Conservation (phyloP, 2,113 vertebrate species). For the Benitochromis conjunctus region DNA sequence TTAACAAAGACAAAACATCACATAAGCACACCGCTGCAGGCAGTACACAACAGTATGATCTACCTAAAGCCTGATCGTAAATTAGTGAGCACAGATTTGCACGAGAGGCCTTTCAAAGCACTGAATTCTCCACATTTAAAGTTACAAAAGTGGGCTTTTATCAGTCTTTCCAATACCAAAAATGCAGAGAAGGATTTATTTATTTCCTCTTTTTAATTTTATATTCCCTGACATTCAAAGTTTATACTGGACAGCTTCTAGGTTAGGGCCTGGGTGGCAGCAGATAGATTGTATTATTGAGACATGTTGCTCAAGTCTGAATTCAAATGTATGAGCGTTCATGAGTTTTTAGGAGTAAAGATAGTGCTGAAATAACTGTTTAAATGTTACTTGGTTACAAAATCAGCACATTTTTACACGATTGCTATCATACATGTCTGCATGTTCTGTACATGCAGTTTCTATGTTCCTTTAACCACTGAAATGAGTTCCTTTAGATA, state of each 20-base stretch:
- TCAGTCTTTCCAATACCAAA: neutral
- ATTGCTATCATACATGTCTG: neutral
- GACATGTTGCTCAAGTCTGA: neutral
- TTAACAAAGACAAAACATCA: neutral
- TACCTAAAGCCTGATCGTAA: neutral
- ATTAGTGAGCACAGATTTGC: neutral
- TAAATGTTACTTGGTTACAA: neutral
- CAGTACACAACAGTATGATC: neutral
- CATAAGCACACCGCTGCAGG: neutral
- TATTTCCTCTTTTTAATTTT: too few relatives aligned
- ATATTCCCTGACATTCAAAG: too few relatives aligned
- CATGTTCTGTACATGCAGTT: neutral
- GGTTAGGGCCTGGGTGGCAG: too few relatives aligned
- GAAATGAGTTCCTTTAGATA: neutral
- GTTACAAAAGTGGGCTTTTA: neutral
- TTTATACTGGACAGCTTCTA: too few relatives aligned
- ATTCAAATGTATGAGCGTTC: neutral
- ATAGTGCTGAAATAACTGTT: neutral
- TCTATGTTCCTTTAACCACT: neutral
- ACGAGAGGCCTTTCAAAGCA: neutral
- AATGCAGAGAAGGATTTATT: neutral
- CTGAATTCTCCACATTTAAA: neutral
- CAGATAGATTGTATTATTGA: neutral
- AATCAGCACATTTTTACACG: rapidly evolving
- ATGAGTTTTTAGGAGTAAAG: neutral